phyloP scores from a whole-genome alignment of 2,113 vertebrate species.

The Corythaixoides concolor region DNA sequence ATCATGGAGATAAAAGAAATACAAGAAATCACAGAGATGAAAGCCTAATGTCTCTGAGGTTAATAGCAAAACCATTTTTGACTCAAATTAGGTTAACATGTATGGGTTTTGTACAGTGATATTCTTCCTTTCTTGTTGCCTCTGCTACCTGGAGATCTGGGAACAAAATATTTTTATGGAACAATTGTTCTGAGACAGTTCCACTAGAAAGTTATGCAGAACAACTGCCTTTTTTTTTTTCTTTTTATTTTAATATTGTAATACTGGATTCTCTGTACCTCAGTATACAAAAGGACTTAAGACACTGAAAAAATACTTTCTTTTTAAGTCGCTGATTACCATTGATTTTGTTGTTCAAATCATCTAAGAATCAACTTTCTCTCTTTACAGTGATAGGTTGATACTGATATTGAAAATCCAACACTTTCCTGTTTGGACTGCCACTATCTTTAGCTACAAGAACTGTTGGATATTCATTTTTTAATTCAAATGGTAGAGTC shows the following conservation, averaged over 20 bases:
- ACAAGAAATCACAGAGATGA: neutral
- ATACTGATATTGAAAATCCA: neutral
- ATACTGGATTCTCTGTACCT: neutral
- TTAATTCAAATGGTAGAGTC: neutral
- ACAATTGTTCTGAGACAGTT: neutral
- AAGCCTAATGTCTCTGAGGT: neutral
- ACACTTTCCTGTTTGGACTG: neutral
- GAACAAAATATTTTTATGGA: neutral
- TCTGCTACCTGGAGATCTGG: neutral
- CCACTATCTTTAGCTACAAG: neutral
- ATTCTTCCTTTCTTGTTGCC: neutral
- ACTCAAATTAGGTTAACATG: neutral
- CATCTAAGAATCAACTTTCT: neutral
- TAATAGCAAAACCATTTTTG: neutral
- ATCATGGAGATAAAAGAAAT: neutral
- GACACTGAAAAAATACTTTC: neutral
- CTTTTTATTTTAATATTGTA: neutral
- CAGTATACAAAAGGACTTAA: neutral
- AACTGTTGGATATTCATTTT: neutral
- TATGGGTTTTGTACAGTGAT: neutral
- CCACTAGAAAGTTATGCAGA: neutral
- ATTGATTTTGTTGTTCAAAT: neutral
- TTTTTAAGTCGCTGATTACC: neutral
- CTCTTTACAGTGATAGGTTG: neutral
- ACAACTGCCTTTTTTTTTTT: neutral